Base-by-base conservation (phyloP, 1,140 invertebrate species). In the Scaptomyza graminum region DNA sequence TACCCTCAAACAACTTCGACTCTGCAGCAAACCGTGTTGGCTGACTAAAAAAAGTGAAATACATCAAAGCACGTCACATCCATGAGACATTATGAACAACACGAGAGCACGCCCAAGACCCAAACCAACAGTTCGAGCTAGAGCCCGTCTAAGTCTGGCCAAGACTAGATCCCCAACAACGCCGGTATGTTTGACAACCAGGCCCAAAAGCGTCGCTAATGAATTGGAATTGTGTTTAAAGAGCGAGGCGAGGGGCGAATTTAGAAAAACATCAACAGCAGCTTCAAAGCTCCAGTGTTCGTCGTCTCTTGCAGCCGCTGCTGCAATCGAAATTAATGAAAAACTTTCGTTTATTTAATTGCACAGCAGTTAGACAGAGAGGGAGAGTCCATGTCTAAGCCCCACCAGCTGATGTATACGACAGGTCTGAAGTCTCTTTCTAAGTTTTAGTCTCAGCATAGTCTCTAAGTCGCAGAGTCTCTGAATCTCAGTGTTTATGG, bases 341-440 rank as follows among this genome's bases (percentile, higher is more conserved):
- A 85, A 85, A 85, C 82, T 85, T 85, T 85, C 82, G 82, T 85
- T 85, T 82, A 88, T 85, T 85, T 85, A 85, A 85, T 85, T 85
- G 83, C 82, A 82, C 78, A 72, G 81, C 73, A 67, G 67, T 55
- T 47, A 80, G 80, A 80, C 76, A 62, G 56, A 73, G 70, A 67
- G 25, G 55, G 64, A 39, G 75, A 75, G 50, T 34, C 61, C 50
- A 51, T 47, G 60, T 61, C 37, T 47, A 62, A 52, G 57, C 52
- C 46, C 49, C 44, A 44, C 60, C 54, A 71, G 62, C 31, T 67
- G 64, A 67, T 57, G 44, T 25, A 15, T 47, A 31, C 16, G 47
- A 34, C 28, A 37, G 15, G 57, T 34, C 44, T 31, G 25, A 43
- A 13, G 25, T 15, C 25, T 13, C 37, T n/a, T 44, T 41, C 22